A percentile compares a stretch with the other conserved stretches of the same genome.
phyloP scores from a whole-genome alignment of 2,797 vertebrate genomes.

The Hylomyscus alleni region DNA sequence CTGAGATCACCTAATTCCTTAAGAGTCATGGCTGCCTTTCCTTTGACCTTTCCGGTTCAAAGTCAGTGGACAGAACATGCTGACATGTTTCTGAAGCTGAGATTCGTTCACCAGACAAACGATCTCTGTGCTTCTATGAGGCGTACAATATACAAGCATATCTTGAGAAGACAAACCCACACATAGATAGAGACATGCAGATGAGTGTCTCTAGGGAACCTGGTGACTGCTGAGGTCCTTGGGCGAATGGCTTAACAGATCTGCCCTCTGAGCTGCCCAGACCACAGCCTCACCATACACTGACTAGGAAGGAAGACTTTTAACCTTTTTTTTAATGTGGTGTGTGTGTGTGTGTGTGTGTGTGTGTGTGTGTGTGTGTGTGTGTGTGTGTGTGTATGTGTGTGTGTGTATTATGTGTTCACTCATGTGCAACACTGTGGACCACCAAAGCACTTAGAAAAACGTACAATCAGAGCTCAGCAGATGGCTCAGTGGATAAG shows the following conservation, averaged over 20 bases:
- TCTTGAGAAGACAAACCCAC: constrained; percentile 39
- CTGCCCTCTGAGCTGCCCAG: neutral
- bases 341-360: neutral
- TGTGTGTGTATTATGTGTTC: neutral
- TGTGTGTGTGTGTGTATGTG: neutral
- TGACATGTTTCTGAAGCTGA: constrained; percentile 48
- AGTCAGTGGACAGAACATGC: neutral
- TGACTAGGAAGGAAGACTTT: neutral
- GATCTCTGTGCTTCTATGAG: constrained; percentile 13
- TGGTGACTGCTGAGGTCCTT: neutral
- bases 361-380: neutral
- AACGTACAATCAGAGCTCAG: neutral
- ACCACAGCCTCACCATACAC: neutral
- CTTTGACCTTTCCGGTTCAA: neutral
- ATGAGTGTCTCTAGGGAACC: neutral
- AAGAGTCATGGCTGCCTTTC: neutral
- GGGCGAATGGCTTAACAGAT: neutral
- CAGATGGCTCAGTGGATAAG: neutral
- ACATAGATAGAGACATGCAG: neutral
- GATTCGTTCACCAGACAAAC: constrained; percentile 48
- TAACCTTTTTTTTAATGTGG: neutral
- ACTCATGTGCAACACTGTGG: neutral
- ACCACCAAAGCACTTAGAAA: constrained; percentile 22
- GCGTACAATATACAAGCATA: neutral
- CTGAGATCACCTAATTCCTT: neutral